Base-by-base conservation (phyloP, 2,888 invertebrate species). In the Drosophila lacicola region DNA sequence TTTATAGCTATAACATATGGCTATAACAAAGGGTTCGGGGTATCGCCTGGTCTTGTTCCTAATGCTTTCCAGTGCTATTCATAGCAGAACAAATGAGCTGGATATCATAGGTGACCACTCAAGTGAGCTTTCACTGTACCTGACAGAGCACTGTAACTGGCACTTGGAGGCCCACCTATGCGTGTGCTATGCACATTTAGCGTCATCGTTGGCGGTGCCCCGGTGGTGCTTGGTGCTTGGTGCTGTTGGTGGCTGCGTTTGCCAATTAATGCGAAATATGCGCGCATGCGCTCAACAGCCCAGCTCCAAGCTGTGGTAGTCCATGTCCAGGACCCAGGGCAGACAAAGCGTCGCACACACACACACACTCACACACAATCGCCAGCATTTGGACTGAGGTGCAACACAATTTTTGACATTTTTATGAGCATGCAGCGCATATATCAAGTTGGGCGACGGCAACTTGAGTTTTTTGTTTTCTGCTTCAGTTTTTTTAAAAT, bases 381-480 rank as follows among this genome's bases (percentile, higher is more conserved):
- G 36, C 49, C 49, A 25, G 21, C 42, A 60, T 41, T 45, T 54
- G 61, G 44, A 45, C 67, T 54, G 49, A 67, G 70, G 64, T 41
- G 72, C 80, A 80, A 71, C 74, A 78, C 78, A 85, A 75, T 86
- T 88, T 91, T 90, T 91, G 90, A 91, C 90, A 91, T 91, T 91
- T 91, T 91, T 91, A 91, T 90, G 90, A 90, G 88, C 86, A 79
- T 79, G 70, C 78, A 78, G 80, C 84, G 79, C 91, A 90, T 91
- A 91, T 90, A 90, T 91, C 88, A 90, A 90, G 81, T 90, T 83
- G 77, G 80, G 61, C 69, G 75, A 76, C 75, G 61, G 60, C 60
- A 58, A 73, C 77, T 77, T 65, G 58, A 54, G 65, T 70, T 77
- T 70, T 77, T 76, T 73, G 65, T 69, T 54, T 42, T 41, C 29